A percentile compares a stretch with the other conserved stretches of the same genome.
These are phyloP conservation scores for Cladopsammia gracilis DNA, from an alignment of 64 coral and sea anemone genomes.

Conservation along the genomic window DNA sequence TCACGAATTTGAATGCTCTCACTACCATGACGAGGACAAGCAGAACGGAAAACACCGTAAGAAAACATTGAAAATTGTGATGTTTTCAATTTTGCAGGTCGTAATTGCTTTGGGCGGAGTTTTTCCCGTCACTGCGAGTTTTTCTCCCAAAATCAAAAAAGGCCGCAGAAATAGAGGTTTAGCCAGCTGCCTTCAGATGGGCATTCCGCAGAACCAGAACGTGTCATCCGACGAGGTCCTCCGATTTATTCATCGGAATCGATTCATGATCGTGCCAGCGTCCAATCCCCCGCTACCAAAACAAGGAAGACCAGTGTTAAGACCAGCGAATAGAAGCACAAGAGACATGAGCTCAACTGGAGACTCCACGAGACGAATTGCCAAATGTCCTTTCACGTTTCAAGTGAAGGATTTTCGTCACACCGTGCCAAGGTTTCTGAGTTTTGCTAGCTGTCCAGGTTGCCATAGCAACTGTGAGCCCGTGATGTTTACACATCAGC, in stretches of 20 bases:
- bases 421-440: slow-evolving; percentile 31
- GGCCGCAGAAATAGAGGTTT: neutral
- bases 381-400: slow-evolving; percentile 26
- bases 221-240: neutral
- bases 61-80: no score
- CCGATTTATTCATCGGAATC: neutral
- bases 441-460: neutral
- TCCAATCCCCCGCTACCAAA: neutral
- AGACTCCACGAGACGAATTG: neutral
- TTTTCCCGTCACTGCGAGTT: neutral
- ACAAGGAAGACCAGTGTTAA: neutral
- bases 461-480: slow-evolving; percentile 17
- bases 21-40: no score
- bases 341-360: neutral
- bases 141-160: neutral
- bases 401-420: neutral
- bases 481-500: slow-evolving; percentile 36
- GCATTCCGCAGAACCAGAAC: neutral
- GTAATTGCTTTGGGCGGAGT: neutral
- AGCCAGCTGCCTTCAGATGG: neutral
- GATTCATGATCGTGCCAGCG: neutral
- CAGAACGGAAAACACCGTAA: no score
- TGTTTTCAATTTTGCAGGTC: no score
- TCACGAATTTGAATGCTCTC: no score
- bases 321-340: neutral